Evolutionary conservation across 1,140 invertebrate genomes (phyloP), one percentile per base, ranked within the genome.

Genomic region (Zaprionus tsacasi): DNA sequence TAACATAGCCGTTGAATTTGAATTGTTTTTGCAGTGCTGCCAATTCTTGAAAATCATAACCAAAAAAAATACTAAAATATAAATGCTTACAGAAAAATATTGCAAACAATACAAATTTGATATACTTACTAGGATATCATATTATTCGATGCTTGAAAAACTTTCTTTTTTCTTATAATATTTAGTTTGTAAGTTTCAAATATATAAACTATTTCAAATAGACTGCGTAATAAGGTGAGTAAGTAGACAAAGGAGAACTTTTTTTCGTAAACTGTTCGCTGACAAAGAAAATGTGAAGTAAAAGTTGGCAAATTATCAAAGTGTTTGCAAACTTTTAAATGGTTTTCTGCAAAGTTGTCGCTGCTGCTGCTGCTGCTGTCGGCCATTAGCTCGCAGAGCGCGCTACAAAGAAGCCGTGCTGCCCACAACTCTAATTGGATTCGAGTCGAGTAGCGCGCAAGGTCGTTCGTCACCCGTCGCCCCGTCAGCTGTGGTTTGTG

Each of bases 341-440:
- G 70, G 55, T 63, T 72, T 71, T 56, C 36, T 25, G 25, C 38
- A 70, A 74, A 70, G 66, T 74, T 70, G 30, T n/a, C 12, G 17
- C 17, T 60, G 60, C 11, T 72, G 54, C 13, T 59, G 43, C 25
- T 48, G 59, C 58, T 36, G 38, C 27, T 52, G 11, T 48, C 60
- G 64, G 30, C 82, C 82, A 82, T 85, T 85, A 86, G 54, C 63
- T 69, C 81, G 77, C 77, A 73, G 63, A 54, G 72, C 70, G 82
- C 55, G 75, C 63, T 75, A 80, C 78, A 85, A 85, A 81, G 79
- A 73, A 79, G 76, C 69, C 56, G 66, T 69, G 43, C 60, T 76
- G 60, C 43, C 75, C 68, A 76, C 82, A 88, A 80, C 72, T 74
- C 73, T 76, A 87, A 87, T 88, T 87, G 82, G 61, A 54, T 73